Conservation (phyloP, 2,888 invertebrate genomes). For the Eupithecia exiguata region DNA sequence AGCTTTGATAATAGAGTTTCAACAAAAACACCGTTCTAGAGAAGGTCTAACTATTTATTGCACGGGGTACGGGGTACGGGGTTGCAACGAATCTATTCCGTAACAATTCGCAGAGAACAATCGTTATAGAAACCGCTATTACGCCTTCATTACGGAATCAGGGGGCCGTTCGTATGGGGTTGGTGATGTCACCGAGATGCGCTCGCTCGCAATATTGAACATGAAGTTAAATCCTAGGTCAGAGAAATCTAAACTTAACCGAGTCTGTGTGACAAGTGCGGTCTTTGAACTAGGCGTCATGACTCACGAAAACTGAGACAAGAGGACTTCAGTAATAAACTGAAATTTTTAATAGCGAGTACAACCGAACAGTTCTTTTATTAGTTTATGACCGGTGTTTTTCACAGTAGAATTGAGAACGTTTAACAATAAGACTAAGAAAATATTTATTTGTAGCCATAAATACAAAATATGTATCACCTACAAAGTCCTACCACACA, state of each 20-base stretch:
- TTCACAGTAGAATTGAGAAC: background rate
- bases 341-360: background rate
- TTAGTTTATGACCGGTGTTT: background rate
- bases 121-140: background rate
- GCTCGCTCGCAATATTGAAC: background rate
- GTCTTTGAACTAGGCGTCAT: constrained; percentile 17
- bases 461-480: too few relatives aligned
- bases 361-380: background rate
- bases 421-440: background rate
- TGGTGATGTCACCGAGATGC: background rate
- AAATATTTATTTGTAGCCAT: background rate
- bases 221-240: constrained; percentile 21
- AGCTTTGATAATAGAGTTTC: too few relatives aligned
- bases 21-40: too few relatives aligned
- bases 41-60: background rate
- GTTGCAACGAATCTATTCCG: background rate
- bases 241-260: constrained; percentile 18
- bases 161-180: background rate
- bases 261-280: constrained; percentile 11
- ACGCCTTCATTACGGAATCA: background rate
- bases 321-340: constrained; percentile 1
- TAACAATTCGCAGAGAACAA: background rate
- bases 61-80: too few relatives aligned
- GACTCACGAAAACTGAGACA: constrained; percentile 18
- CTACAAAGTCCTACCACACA: too few relatives aligned